Evolutionary conservation across 2,797 vertebrate species (phyloP), one percentile per base, ranked within the genome.

Genomic region (Dermochelys coriacea): DNA sequence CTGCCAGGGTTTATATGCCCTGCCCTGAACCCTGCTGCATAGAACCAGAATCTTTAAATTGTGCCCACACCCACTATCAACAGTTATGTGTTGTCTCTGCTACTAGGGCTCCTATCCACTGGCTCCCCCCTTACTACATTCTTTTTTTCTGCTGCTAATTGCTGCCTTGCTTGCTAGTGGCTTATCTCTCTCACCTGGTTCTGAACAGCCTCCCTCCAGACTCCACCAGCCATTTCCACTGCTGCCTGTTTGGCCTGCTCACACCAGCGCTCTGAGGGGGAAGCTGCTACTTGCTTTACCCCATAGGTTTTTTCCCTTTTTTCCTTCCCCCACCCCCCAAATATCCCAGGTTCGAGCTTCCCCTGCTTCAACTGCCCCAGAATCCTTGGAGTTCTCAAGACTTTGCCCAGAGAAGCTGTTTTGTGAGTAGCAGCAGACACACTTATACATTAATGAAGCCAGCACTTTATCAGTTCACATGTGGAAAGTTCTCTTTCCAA

Each of bases 401-500:
- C 34, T 21, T 34, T 3, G 4, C 18, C 61, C 34, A 68, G 61
- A 68, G 16, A 61, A n/a, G 61, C 61, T 68, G 34, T 68, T 68
- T 37, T 3, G 29, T 55, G 45, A 55, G 81, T 57, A 64, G 90
- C 34, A 82, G 55, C 0, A 1, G 27, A 75, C 75, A 34, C 31
- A 78, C 11, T 45, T 55, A 59, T 64, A 86, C 16, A 18, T 77
- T 83, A 21, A 57, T 34, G 14, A 90, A 89, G 31, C 14, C 10
- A 51, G 29, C 75, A 16, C 54, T 82, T 49, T 80, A n/a, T 41
- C 75, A 12, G 37, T 89, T 88, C 0, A 0, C 75, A 34, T 75
- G 37, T 87, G n/a, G 34, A 80, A 93, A 86, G 87, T 55, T 84
- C 81, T 87, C 27, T 86, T 80, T 92, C 71, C 29, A 90, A 19